Base-by-base conservation (phyloP, 1,140 invertebrate genomes). In the Drosophila parabipectinata region DNA sequence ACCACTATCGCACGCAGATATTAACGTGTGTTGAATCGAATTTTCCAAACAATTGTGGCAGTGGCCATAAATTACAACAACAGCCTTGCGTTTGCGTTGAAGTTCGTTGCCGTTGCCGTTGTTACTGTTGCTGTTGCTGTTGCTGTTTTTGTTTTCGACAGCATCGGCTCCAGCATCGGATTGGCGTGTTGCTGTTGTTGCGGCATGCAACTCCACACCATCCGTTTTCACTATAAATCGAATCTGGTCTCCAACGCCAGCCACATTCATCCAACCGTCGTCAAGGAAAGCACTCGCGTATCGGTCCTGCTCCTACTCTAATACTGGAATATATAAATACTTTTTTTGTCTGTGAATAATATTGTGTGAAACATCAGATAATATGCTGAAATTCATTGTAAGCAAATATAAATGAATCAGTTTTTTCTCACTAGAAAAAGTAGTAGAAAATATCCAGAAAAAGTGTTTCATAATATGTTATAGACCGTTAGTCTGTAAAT, bases 331-430 rank as follows among this genome's bases (percentile, higher is more conserved):
- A 69, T 48, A 44, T 55, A 30, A 12, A 26, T 52, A 21, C 47
- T 32, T 75, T 75, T 79, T 76, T 77, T 74, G 24, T 50, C 34
- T 50, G 62, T 79, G 63, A 15, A 21, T 5, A 8, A 52, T 15
- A 26, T 15, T 41, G 26, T 34, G 45, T 56, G 58, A 26, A 30
- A 53, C 15, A 37, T 50, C 7, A 21, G 30, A 48, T 61, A 64
- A 21, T 45, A 91, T 91, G 90, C 72, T 84, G 54, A 91, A 91
- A 71, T 79, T 90, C 64, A 37, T 82, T 84, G 90, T 91, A 90
- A 91, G 90, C 69, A n/a, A 48, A n/a, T 39, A 12, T 1, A 44
- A 59, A 6, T 44, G 34, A 12, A 15, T n/a, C 39, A 0, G 12
- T 41, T 50, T 39, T 14, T 41, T n/a, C 5, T 21, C 15, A 15